A percentile compares a stretch with the other conserved stretches of the same genome.
phyloP scores from a whole-genome alignment of 2,888 invertebrate genomes.

The Anthophora plumipes region DNA sequence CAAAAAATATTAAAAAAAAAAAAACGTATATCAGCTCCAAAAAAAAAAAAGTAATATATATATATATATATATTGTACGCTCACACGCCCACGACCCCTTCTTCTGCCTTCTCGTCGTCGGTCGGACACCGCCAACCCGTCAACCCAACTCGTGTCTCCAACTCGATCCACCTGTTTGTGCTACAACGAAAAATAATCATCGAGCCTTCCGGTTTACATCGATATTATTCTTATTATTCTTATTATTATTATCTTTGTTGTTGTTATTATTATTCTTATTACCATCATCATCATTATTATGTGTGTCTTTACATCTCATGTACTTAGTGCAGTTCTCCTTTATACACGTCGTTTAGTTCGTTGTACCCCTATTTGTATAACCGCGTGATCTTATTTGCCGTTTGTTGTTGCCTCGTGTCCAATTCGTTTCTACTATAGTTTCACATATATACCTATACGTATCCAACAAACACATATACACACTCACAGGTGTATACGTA shows the following conservation, averaged over 20 bases:
- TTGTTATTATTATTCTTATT: too few relatives aligned
- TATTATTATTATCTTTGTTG: too few relatives aligned
- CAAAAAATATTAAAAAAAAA: constrained; percentile 15
- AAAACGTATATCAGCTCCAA: constrained; percentile 30
- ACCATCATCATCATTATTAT: background rate
- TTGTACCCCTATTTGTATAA: background rate
- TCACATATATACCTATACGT: background rate
- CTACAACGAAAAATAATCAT: constrained; percentile 51
- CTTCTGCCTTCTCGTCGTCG: constrained; percentile 70
- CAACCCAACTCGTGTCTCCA: constrained; percentile 53
- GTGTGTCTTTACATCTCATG: constrained; percentile 1
- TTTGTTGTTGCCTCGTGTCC: constrained; percentile 21
- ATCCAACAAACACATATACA: background rate
- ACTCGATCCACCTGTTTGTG: constrained; percentile 59
- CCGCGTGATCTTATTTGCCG: constrained; percentile 32
- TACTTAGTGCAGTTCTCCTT: constrained; percentile 20
- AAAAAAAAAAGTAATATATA: too few relatives aligned
- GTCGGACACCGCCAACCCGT: constrained; percentile 58
- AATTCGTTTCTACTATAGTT: constrained; percentile 2
- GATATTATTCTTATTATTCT: background rate
- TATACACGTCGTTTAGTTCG: constrained; percentile 25
- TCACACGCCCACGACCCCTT: constrained; percentile 50
- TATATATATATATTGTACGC: constrained; percentile 43
- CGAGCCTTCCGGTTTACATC: constrained; percentile 45
- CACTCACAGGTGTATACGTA: background rate